Percentiles rank a stretch among this genome's conserved stretches.
These are phyloP conservation scores for Calosoma granatense DNA, from an alignment of 1,140 invertebrate species.

Conservation along the genomic window DNA sequence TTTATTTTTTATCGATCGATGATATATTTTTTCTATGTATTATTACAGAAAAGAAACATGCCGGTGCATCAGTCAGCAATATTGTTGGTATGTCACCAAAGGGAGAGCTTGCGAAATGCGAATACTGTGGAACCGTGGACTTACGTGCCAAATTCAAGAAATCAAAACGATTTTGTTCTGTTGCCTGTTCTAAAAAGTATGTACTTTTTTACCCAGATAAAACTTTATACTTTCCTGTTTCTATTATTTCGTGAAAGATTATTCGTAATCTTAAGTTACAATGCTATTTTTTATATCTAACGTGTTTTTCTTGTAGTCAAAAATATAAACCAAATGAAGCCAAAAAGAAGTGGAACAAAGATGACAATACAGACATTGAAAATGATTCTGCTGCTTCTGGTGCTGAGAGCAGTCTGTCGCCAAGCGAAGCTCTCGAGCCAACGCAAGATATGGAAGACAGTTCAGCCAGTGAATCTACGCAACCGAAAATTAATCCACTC, in stretches of 20 bases:
- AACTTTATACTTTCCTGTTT: constrained; percentile 1
- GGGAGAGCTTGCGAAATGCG: constrained; percentile 57
- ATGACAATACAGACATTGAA: constrained; percentile 36
- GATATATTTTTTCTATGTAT: constrained; percentile 19
- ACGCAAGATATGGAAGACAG: constrained; percentile 25
- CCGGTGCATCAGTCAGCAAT: constrained; percentile 24
- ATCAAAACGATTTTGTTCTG: constrained; percentile 68
- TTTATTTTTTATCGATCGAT: background rate
- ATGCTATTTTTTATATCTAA: constrained; percentile 7
- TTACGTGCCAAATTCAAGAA: constrained; percentile 62
- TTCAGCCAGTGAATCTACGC: constrained; percentile 32
- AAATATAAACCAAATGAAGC: constrained; percentile 27
- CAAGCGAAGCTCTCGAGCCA: constrained; percentile 23
- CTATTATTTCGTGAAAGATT: too few species aligned
- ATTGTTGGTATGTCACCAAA: constrained; percentile 22
- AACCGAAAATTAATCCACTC: constrained; percentile 53
- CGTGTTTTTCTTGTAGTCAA: constrained; percentile 19
- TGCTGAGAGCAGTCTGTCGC: constrained; percentile 34
- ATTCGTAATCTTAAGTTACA: too few species aligned
- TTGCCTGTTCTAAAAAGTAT: constrained; percentile 59
- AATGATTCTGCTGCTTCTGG: constrained; percentile 38
- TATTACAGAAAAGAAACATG: constrained; percentile 10
- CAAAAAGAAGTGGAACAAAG: constrained; percentile 37
- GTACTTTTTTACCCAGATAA: too few species aligned
- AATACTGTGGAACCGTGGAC: constrained; percentile 66